Conservation (phyloP, 1,140 invertebrate genomes). For the Pantala flavescens region DNA sequence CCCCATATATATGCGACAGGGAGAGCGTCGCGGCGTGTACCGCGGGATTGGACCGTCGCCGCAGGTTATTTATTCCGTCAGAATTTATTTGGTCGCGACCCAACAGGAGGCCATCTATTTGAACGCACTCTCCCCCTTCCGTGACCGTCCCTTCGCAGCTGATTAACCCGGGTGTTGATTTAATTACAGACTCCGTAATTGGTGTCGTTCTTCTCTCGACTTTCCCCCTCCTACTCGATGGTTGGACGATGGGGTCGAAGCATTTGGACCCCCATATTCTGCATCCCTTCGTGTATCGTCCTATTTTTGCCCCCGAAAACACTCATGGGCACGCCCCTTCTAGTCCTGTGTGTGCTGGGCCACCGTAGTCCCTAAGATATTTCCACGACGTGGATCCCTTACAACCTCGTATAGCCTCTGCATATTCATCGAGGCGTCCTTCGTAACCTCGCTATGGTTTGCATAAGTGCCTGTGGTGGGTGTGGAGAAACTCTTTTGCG, state of each 20-base stretch:
- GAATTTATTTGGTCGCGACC: background rate
- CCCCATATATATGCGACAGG: background rate
- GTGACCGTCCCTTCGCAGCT: conserved; percentile 11
- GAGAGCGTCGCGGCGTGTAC: background rate
- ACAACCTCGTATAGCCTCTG: background rate
- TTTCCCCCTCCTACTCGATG: background rate
- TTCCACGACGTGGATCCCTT: background rate
- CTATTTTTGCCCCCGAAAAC: background rate
- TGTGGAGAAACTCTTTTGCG: background rate
- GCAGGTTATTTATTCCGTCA: background rate
- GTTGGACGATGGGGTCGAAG: background rate
- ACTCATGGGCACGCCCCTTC: background rate
- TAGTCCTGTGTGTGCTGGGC: background rate
- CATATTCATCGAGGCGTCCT: conserved; percentile 1
- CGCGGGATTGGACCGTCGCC: background rate
- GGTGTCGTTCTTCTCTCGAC: conserved; percentile 13
- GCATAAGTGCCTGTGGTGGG: background rate
- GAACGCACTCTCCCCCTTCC: background rate
- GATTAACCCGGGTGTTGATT: conserved; percentile 17
- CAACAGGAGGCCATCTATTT: background rate
- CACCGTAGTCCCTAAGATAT: no score
- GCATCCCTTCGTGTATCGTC: background rate
- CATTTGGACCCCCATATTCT: background rate
- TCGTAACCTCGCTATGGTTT: background rate
- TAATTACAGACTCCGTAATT: conserved; percentile 16